These are phyloP conservation scores for Oscheius myriophilus DNA, from an alignment of 2,888 invertebrate species.

Conservation along the genomic window DNA sequence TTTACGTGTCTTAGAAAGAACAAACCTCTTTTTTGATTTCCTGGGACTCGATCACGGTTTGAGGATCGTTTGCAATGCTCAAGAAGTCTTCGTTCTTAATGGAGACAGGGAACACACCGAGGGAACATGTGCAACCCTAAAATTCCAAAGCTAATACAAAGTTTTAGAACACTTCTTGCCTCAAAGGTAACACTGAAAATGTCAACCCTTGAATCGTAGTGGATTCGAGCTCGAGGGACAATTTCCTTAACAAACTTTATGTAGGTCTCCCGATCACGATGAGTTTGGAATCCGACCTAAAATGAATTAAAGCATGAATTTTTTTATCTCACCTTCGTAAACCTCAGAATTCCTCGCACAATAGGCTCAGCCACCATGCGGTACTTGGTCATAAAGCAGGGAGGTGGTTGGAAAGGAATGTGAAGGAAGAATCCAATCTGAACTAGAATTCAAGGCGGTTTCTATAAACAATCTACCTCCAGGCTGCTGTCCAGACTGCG, in stretches of 20 bases:
- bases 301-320: neutral
- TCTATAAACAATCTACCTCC: conserved; percentile 44
- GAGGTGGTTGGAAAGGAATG: conserved; percentile 65
- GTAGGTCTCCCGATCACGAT: conserved; percentile 58
- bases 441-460: neutral
- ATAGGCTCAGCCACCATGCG: conserved; percentile 58
- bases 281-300: conserved; percentile 66
- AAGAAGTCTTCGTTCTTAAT: conserved; percentile 67
- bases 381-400: conserved; percentile 64
- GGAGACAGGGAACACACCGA: conserved; percentile 66
- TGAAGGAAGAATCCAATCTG: conserved; percentile 66
- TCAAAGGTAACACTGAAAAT: conserved; percentile 55
- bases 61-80: conserved; percentile 49
- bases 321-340: conserved; percentile 51
- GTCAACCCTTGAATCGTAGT: conserved; percentile 57
- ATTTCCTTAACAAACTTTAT: conserved; percentile 50
- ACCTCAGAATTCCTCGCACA: conserved; percentile 57
- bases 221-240: conserved; percentile 52
- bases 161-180: conserved; percentile 23
- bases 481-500: conserved; percentile 60
- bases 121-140: conserved; percentile 61
- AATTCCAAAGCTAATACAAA: conserved; percentile 10
- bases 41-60: conserved; percentile 45
- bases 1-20: neutral
- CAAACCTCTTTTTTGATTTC: conserved; percentile 49